Percentiles rank a stretch among this genome's conserved stretches.
Evolutionary conservation across 2,797 vertebrate species (phyloP).

Genomic region (Helicolenus hilgendorfi): DNA sequence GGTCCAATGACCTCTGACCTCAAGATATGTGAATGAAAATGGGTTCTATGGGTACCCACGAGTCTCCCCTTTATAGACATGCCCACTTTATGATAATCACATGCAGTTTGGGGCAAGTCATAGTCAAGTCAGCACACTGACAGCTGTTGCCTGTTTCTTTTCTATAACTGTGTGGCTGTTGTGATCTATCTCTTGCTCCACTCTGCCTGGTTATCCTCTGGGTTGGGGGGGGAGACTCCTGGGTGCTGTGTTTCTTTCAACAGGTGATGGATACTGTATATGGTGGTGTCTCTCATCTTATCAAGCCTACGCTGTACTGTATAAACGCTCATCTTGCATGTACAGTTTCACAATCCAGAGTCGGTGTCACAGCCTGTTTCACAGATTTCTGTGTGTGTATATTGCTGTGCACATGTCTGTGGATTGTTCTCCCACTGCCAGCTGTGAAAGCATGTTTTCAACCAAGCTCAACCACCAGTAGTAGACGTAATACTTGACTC

Average conservation of each 20-base stretch:
- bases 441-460: conserved; percentile 28
- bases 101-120: too few species aligned
- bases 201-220: conserved; percentile 31
- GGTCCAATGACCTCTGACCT: too few species aligned
- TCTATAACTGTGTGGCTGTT: not conserved
- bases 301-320: not conserved
- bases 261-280: conserved; percentile 60
- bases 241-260: conserved; percentile 39
- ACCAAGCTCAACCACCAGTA: not conserved
- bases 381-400: conserved; percentile 35
- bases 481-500: not conserved
- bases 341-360: conserved; percentile 23
- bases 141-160: not conserved
- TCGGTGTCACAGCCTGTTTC: conserved; percentile 1
- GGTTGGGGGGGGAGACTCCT: conserved; percentile 23
- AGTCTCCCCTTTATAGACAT: too few species aligned
- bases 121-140: too few species aligned
- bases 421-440: not conserved
- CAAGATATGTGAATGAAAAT: too few species aligned
- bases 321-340: conserved; percentile 40
- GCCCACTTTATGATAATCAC: too few species aligned
- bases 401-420: conserved; percentile 43
- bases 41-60: too few species aligned
- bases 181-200: not conserved
- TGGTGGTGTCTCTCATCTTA: not conserved